Percentiles rank a stretch among this genome's conserved stretches.
These are phyloP conservation scores for Turritopsis dohrnii DNA, from an alignment of 30 jellyfish, hydroid and myxozoan genomes.

Conservation along the genomic window DNA sequence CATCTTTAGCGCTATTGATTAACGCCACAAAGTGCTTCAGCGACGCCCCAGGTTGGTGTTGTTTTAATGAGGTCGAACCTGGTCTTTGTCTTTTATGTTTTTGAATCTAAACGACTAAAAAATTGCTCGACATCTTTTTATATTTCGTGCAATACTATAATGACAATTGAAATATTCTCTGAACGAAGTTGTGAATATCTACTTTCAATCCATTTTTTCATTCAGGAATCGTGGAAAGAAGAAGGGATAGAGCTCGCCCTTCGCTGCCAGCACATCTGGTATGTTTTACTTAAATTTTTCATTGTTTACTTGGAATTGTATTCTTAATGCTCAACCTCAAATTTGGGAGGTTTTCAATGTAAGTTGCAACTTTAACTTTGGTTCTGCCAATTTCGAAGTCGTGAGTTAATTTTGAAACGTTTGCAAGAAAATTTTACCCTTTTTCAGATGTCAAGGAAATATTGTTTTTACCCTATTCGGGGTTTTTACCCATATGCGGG, in stretches of 20 bases:
- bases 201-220: neutral
- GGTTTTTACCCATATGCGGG: no score
- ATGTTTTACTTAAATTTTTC: no score
- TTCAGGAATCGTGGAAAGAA: neutral
- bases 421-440: no score
- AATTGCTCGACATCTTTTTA: neutral
- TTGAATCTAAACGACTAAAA: neutral
- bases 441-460: no score
- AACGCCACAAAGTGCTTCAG: conserved; percentile 14
- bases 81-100: no score
- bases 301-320: no score
- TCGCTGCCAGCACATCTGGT: neutral
- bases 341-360: neutral
- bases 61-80: no score
- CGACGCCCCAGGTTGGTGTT: conserved; percentile 14
- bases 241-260: neutral
- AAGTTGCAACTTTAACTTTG: no score
- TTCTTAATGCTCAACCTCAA: neutral
- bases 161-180: neutral
- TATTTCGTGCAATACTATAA: no score
- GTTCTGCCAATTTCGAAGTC: no score
- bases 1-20: conserved; percentile 14
- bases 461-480: no score
- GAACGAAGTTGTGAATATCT: neutral
- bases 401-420: no score